Conservation (phyloP, 1,140 invertebrate genomes). For the Drosophila littoralis region DNA sequence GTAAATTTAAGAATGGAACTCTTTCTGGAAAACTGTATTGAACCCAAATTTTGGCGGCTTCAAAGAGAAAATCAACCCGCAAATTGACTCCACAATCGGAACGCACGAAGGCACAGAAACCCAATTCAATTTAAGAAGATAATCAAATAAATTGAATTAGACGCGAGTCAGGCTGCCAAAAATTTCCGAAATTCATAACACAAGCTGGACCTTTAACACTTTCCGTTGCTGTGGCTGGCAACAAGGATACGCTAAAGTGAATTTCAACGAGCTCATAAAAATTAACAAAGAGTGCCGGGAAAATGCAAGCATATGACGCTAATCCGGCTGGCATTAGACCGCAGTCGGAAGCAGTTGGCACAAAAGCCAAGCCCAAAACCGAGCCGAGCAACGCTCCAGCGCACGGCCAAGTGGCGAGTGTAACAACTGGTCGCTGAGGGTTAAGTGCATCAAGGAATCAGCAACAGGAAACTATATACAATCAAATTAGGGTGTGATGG, state of each 20-base stretch:
- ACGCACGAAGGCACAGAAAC: conserved; percentile 53
- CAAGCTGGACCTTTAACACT: conserved; percentile 61
- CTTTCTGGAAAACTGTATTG: background rate
- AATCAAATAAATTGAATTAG: conserved; percentile 78
- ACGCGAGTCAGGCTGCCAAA: conserved; percentile 59
- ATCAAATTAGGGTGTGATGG: conserved; percentile 85
- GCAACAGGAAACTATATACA: conserved; percentile 75
- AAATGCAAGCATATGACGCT: conserved; percentile 84
- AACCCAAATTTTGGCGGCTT: conserved; percentile 3
- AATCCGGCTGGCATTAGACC: conserved; percentile 78
- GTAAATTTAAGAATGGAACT: background rate
- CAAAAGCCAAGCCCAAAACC: conserved; percentile 12
- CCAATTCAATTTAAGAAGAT: conserved; percentile 73
- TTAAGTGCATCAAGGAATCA: conserved; percentile 84
- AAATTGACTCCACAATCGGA: conserved; percentile 39
- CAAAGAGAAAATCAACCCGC: conserved; percentile 29
- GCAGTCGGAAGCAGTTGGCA: conserved; percentile 60
- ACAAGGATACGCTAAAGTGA: conserved; percentile 60
- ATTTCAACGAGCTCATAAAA: conserved; percentile 77
- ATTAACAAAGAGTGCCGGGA: conserved; percentile 73
- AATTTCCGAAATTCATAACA: conserved; percentile 73
- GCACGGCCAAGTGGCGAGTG: conserved; percentile 74
- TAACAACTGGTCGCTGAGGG: conserved; percentile 72
- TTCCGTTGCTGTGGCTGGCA: conserved; percentile 17
- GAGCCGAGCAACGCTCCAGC: conserved; percentile 49